Base-by-base conservation (phyloP, 2,888 invertebrate species). In the Opisthograptis luteolata region DNA sequence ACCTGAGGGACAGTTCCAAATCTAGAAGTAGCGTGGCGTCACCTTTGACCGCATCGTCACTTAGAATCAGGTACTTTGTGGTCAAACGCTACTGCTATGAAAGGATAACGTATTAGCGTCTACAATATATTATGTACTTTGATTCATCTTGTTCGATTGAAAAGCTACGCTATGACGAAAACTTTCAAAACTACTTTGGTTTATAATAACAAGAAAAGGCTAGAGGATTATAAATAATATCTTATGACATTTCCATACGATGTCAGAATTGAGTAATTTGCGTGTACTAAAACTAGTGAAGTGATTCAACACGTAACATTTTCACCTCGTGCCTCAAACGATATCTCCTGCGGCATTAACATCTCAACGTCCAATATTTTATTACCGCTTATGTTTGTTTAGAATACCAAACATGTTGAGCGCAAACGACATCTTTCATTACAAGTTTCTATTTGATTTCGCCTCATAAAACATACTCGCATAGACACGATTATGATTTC, bases 401-500 rank as follows among this genome's bases (percentile, higher is more conserved):
- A 78, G 79, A 74, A 82, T 82, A 80, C 80, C 79, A 82, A 84
- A 86, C 88, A 83, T 76, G 80, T 77, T 72, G 68, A 76, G 73
- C 73, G 79, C 73, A 79, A 70, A 83, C 75, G 82, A 84, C 84
- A 86, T 87, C 85, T 84, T 85, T 84, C 85, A 88, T 87, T 87
- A 82, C 88, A 85, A 83, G 89, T 89, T 89, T 90, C 90, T 89
- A 90, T 89, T 90, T 89, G 89, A 87, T 89, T 87, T 84, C 77
- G 81, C 73, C 79, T 84, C 87, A 85, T 87, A 87, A 86, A 87
- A 83, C 75, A 66, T 70, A 77, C 82, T 87, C 76, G 77, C 85
- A 79, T 76, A 70, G 76, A 79, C 71, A 72, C 80, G 85, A 87
- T 87, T 87, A 86, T 75, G 87, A 84, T 88, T 85, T 87, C 87